Percentiles rank a stretch among this genome's conserved stretches.
Conservation (phyloP, 2,113 vertebrate genomes). For the Crocuta crocuta region DNA sequence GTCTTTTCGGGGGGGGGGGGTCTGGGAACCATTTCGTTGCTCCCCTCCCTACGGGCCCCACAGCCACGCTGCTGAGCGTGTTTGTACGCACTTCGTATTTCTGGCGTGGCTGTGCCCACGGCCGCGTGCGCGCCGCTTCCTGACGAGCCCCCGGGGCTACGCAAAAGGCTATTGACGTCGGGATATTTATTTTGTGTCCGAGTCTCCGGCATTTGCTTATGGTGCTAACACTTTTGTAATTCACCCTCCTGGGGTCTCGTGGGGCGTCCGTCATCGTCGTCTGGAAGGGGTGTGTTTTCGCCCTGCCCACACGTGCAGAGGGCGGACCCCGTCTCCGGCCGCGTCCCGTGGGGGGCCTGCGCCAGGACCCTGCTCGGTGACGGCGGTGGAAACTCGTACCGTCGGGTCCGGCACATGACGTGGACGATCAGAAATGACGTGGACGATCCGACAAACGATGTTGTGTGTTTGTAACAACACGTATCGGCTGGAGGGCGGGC, state of each 20-base stretch:
- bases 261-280: fast-evolving
- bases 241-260: background rate
- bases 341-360: fast-evolving
- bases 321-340: fast-evolving
- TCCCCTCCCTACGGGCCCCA: background rate
- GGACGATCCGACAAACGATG: background rate
- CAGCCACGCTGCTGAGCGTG: fast-evolving
- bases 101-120: fast-evolving
- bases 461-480: background rate
- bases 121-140: fast-evolving
- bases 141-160: fast-evolving
- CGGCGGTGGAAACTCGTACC: background rate
- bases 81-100: fast-evolving
- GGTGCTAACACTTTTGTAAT: background rate
- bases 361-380: fast-evolving
- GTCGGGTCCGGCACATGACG: fast-evolving
- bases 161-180: background rate
- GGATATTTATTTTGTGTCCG: background rate
- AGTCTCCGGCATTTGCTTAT: background rate
- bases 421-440: too few species aligned
- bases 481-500: background rate
- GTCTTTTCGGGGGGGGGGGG: background rate
- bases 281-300: background rate
- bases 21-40: too few species aligned
- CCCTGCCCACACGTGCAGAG: background rate